Evolutionary conservation across 53 echinoderm and acorn worm species (phyloP).

Genomic region (Echinarachnius parma): DNA sequence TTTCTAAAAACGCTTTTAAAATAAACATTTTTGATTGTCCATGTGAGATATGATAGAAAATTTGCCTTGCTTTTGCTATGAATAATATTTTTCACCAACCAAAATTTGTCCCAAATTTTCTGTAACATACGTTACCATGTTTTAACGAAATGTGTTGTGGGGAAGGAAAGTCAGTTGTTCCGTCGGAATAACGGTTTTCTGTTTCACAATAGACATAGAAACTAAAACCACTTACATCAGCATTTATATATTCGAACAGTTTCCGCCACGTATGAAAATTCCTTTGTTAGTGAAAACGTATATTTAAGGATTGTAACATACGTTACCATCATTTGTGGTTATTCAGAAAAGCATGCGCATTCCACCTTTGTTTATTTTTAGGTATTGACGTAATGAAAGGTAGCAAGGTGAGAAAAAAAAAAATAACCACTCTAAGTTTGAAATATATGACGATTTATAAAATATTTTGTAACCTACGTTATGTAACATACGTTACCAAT

Average conservation of each 20-base stretch:
- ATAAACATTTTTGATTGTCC: background rate
- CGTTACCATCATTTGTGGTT: slow-evolving; percentile 5
- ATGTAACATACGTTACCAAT: slow-evolving; percentile 15
- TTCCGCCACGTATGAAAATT: background rate
- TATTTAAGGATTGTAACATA: slow-evolving; percentile 14
- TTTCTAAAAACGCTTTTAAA: background rate
- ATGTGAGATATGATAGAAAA: slow-evolving; percentile 4
- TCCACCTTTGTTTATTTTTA: slow-evolving; percentile 1
- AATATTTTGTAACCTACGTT: slow-evolving; percentile 4
- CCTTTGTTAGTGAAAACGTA: background rate
- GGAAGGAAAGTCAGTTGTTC: background rate
- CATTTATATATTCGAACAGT: background rate
- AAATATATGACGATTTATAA: background rate
- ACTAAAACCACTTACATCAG: background rate
- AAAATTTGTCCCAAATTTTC: slow-evolving; percentile 1
- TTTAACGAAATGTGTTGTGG: background rate
- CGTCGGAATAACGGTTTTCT: background rate
- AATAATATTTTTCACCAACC: slow-evolving; percentile 5
- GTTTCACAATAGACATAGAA: background rate
- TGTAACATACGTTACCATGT: slow-evolving; percentile 37
- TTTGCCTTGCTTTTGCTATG: background rate
- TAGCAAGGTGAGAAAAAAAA: background rate
- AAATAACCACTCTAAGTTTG: background rate
- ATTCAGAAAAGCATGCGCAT: background rate
- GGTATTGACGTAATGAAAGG: slow-evolving; percentile 3